Evolutionary conservation across 2,888 invertebrate genomes (phyloP), one percentile per base, ranked within the genome.

Genomic region (Aphidius colemani): DNA sequence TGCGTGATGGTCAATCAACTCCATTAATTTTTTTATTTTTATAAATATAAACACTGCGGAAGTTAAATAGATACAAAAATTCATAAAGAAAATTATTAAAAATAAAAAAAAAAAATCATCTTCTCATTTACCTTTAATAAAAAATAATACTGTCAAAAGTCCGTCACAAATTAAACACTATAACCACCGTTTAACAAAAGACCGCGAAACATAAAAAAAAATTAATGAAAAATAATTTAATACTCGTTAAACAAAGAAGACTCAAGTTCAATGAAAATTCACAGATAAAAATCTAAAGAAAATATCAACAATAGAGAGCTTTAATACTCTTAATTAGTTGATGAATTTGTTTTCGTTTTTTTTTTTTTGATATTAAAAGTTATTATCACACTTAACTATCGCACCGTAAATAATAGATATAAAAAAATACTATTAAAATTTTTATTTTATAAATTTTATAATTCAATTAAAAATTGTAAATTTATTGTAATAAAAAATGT

Each of bases 401-500:
- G 30, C 30, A 30, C 30, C 30, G 30, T 30, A 30, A 30, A 30
- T 30, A 30, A n/a, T 6, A 49, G 9, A 45, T 45, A 11, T 7
- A 51, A 51, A 30, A 30, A 10, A 6, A 39, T 51, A 13, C 2
- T 30, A 51, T 30, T 5, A 10, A 39, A n/a, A 51, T 10, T 61
- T 8, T 51, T 41, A 44, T 64, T n/a, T n/a, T n/a, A n/a, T n/a
- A n/a, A n/a, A n/a, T n/a, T n/a, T n/a, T n/a, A n/a, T n/a, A n/a
- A 56, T 63, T 55, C 40, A 63, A 63, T 55, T 53, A 64, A 7
- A 67, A 13, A 45, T 45, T 7, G 41, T 7, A 40, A 2, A 43
- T 57, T 45, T 59, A 65, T 46, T 56, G 65, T 57, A 68, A 67
- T 67, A 69, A 70, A 70, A 53, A 62, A 55, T 53, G 63, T 56